Evolutionary conservation across 1,140 invertebrate species (phyloP).

Genomic region (Drosophila micromelanica): DNA sequence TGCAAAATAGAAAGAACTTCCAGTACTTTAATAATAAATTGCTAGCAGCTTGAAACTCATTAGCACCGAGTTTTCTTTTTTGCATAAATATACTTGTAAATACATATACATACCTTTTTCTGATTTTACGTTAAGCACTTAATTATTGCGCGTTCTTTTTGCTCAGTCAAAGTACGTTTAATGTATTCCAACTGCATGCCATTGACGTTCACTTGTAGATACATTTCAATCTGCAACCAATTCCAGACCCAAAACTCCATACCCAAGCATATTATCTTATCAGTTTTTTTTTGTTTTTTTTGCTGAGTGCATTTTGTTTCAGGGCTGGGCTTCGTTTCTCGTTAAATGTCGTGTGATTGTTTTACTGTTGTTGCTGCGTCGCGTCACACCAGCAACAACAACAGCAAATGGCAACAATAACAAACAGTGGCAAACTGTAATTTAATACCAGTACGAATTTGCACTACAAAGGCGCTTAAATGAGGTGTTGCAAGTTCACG

Average conservation of each 20-base stretch:
- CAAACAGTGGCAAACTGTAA: conserved; percentile 74
- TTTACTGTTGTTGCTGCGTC: conserved; percentile 54
- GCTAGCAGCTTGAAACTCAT: conserved; percentile 7
- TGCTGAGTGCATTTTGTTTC: conserved; percentile 76
- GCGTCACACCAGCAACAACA: conserved; percentile 37
- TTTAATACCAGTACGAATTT: conserved; percentile 75
- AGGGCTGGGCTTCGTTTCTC: conserved; percentile 49
- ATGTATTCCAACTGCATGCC: conserved; percentile 1
- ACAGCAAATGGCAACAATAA: conserved; percentile 32
- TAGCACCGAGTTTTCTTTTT: conserved; percentile 7
- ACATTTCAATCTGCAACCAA: conserved; percentile 63
- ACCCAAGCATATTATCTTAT: conserved; percentile 48
- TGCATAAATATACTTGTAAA: neutral
- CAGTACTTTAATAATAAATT: conserved; percentile 1
- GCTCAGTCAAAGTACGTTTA: conserved; percentile 10
- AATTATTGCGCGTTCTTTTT: conserved; percentile 43
- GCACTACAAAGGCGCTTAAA: conserved; percentile 77
- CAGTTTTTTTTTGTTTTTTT: conserved; percentile 77
- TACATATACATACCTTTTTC: neutral
- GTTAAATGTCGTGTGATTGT: conserved; percentile 40
- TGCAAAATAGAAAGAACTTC: neutral
- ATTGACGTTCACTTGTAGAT: conserved; percentile 47
- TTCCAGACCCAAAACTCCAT: conserved; percentile 31
- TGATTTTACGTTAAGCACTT: conserved; percentile 8
- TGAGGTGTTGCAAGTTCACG: conserved; percentile 77